Conservation (phyloP, 2,113 vertebrate species). For the Regulus satrapa region DNA sequence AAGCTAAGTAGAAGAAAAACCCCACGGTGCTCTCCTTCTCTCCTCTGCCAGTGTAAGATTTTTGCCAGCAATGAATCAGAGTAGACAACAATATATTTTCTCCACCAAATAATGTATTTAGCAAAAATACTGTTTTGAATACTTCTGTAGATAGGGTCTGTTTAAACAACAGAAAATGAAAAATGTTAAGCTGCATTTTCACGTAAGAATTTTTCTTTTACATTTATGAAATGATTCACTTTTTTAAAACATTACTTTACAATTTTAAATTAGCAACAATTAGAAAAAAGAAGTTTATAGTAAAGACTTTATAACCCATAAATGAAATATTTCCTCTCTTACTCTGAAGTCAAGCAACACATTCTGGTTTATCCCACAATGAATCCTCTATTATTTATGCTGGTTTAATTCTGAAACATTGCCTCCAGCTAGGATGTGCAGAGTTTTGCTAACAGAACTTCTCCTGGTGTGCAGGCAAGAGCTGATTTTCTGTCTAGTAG, state of each 20-base stretch:
- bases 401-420: constrained; percentile 23
- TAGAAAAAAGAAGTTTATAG: background rate
- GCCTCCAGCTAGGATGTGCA: background rate
- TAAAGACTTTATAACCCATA: background rate
- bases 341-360: background rate
- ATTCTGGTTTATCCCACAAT: background rate
- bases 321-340: background rate
- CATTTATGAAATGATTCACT: background rate
- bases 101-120: background rate
- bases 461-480: background rate
- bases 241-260: background rate
- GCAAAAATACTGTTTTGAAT: background rate
- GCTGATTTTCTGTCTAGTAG: background rate
- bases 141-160: background rate
- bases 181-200: background rate
- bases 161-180: background rate
- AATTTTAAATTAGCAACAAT: background rate
- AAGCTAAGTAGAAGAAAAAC: background rate
- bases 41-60: background rate
- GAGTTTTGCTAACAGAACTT: background rate
- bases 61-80: background rate
- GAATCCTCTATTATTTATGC: constrained; percentile 6
- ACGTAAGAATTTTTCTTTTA: background rate
- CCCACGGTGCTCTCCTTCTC: background rate
- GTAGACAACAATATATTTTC: background rate